These are phyloP conservation scores for Zonotrichia leucophrys DNA, from an alignment of 2,113 vertebrate species.

Conservation along the genomic window DNA sequence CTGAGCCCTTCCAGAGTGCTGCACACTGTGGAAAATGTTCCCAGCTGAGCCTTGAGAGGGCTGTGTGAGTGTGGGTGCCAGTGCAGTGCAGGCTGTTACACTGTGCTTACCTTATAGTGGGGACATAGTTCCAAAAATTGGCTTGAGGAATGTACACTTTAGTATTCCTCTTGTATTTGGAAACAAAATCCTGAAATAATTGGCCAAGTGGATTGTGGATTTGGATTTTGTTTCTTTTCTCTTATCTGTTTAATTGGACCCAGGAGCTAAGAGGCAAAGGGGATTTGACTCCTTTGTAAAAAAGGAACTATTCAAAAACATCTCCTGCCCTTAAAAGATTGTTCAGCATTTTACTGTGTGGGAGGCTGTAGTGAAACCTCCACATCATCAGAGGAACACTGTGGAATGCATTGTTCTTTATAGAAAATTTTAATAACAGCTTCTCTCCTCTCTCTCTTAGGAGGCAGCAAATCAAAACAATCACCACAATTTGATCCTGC, in stretches of 20 bases:
- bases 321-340: not conserved
- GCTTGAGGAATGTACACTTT: not conserved
- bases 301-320: not conserved
- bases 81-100: not conserved
- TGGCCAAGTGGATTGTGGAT: not conserved
- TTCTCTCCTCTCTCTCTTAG: slow-evolving; percentile 38
- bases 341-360: not conserved
- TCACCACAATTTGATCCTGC: slow-evolving; percentile 88
- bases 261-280: not conserved
- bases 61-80: not conserved
- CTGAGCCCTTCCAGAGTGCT: not conserved
- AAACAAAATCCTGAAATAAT: not conserved
- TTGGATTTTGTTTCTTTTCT: not conserved
- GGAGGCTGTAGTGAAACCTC: not conserved
- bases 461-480: slow-evolving; percentile 78
- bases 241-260: not conserved
- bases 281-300: not conserved
- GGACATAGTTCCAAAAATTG: not conserved
- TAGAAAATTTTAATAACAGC: not conserved
- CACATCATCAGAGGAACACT: not conserved
- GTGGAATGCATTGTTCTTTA: not conserved
- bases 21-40: not conserved
- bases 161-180: not conserved
- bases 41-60: not conserved
- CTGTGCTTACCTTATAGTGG: not conserved